Conservation (phyloP, 2,797 vertebrate genomes). For the Acrocephalus scirpaceus region DNA sequence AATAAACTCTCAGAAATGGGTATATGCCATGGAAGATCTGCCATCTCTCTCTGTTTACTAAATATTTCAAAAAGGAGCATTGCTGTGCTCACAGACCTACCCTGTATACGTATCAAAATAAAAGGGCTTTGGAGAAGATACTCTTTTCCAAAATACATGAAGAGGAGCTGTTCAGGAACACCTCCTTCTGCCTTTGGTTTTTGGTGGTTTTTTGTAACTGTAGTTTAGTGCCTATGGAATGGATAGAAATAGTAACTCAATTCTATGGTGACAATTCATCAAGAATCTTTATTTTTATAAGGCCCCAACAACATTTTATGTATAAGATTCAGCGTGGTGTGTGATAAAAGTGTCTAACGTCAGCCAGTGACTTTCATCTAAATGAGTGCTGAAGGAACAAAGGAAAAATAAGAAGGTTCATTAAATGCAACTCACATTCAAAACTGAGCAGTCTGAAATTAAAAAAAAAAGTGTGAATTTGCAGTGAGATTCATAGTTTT, state of each 20-base stretch:
- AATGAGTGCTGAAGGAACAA: not conserved
- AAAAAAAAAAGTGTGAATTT: not conserved
- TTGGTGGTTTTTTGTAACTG: not conserved
- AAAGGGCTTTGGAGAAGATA: not conserved
- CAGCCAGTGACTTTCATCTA: not conserved
- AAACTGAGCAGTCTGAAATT: not conserved
- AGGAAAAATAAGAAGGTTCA: not conserved
- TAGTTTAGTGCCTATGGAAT: not conserved
- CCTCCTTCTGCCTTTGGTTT: not conserved
- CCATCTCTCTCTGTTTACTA: not conserved
- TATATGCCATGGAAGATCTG: not conserved
- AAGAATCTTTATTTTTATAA: conserved; percentile 25
- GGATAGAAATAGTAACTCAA: not conserved
- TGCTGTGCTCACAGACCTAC: not conserved
- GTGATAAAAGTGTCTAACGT: not conserved
- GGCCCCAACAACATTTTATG: not conserved
- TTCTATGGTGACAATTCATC: not conserved
- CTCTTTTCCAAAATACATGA: not conserved
- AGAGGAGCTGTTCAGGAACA: not conserved
- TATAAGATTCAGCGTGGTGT: not conserved
- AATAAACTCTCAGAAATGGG: not conserved
- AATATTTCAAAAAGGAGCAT: not conserved
- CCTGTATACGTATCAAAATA: not conserved
- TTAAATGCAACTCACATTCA: not conserved
- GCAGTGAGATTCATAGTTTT: not conserved